Evolutionary conservation across 1,140 invertebrate species (phyloP), one percentile per base, ranked within the genome.

Genomic region (Nilaparvata lugens): DNA sequence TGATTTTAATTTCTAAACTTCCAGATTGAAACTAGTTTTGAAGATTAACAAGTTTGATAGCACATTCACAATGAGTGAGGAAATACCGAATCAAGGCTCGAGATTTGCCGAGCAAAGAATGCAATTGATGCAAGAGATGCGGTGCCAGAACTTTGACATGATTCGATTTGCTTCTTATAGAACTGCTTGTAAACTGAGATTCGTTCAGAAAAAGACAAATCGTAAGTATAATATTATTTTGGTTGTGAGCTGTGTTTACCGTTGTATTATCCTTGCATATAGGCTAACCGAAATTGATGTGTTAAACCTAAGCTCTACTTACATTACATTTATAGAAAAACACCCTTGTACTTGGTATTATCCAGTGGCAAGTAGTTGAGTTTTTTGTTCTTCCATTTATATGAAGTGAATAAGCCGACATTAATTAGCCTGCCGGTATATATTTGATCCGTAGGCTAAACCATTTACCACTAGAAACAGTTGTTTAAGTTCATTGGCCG

Each of bases 141-240:
- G 91, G 62, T 82, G 89, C 61, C 92, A 96, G 73, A 94, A 96
- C 74, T 97, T 92, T 74, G 94, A 98, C 75, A 84, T 90, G 52
- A 98, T 98, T 65, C 81, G 95, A 67, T 98, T 98, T 76, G 91
- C 95, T 53, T 96, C 94, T 5, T 98, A 99, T 74, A 81, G 96
- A 62, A 97, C 95, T 28, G 95, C 96, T 1, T 96, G 91, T 68
- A 98, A 99, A 78, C 76, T 98, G 16, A 80, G 95, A 72, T 98
- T 95, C 76, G 91, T 98, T 65, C 96, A 98, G 75, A 97, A 95
- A 75, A 95, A 95, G 78, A 92, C 93, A 62, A 94, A 95, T 69
- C 78, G 88, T 90, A 76, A 86, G 86, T 82, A 64, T 35, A 35
- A 35, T 35, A n/a, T n/a, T n/a, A n/a, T n/a, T n/a, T n/a, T n/a